phyloP scores from a whole-genome alignment of 2,797 vertebrate genomes.

The Lithobates pipiens region DNA sequence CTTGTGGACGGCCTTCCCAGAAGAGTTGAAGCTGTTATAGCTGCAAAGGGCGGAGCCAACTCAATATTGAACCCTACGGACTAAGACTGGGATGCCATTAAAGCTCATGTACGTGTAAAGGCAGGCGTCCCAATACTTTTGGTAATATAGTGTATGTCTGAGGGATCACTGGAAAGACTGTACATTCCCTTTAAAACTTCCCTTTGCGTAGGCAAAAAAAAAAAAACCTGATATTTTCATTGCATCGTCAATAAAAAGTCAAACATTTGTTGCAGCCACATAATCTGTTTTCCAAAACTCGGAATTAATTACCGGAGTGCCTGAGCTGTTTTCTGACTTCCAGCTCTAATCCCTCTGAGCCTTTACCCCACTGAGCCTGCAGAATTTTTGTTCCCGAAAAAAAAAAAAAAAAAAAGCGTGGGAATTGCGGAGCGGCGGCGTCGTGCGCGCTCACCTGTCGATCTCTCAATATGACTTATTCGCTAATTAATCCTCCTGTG shows the following conservation, averaged over 20 bases:
- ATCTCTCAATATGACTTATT: conserved; percentile 37
- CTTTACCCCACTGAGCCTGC: not conserved
- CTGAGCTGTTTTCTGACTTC: not conserved
- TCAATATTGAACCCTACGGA: too few species aligned
- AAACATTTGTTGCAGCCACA: not conserved
- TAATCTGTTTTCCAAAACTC: conserved; percentile 22
- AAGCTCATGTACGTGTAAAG: too few species aligned
- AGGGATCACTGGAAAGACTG: too few species aligned
- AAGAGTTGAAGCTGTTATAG: too few species aligned
- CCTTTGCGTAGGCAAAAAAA: not conserved
- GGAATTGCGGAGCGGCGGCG: conserved; percentile 7
- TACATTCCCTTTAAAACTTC: too few species aligned
- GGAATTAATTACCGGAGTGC: conserved; percentile 13
- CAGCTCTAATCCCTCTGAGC: not conserved
- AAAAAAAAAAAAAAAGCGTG: too few species aligned
- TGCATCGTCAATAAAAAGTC: not conserved
- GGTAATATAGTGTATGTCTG: too few species aligned
- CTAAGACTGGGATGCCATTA: too few species aligned
- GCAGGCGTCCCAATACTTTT: too few species aligned
- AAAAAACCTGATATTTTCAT: not conserved
- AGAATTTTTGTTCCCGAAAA: conserved; percentile 10
- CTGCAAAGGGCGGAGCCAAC: too few species aligned
- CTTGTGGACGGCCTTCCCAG: too few species aligned
- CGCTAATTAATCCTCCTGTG: conserved; percentile 42
- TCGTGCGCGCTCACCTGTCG: conserved; percentile 6